These are phyloP conservation scores for Cerceris ruficornis DNA, from an alignment of 2,888 invertebrate genomes.

Conservation along the genomic window DNA sequence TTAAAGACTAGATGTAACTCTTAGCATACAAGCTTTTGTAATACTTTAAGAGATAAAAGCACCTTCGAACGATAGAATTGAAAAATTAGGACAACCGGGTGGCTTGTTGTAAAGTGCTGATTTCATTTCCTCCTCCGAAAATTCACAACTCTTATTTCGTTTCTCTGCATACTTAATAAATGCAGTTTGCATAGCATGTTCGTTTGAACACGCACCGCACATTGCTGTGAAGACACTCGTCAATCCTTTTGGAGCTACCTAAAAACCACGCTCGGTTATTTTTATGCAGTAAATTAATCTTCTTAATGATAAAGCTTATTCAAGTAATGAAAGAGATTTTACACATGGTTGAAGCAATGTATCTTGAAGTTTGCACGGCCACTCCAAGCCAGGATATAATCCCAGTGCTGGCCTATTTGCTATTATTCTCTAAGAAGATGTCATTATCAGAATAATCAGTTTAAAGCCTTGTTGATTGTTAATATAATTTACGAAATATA, in stretches of 20 bases:
- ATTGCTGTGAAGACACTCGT: constrained; percentile 39
- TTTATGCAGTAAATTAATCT: too few relatives aligned
- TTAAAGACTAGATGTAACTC: constrained; percentile 5
- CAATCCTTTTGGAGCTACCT: constrained; percentile 52
- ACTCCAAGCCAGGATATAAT: constrained; percentile 43
- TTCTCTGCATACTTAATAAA: constrained; percentile 46
- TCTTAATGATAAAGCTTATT: too few relatives aligned
- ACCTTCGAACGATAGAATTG: constrained; percentile 50
- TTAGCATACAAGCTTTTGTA: neutral
- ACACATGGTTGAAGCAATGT: constrained; percentile 52
- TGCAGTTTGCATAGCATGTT: constrained; percentile 48
- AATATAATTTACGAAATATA: neutral
- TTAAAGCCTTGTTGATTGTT: neutral
- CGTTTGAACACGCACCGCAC: constrained; percentile 40
- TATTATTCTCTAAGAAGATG: constrained; percentile 39
- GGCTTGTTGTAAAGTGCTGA: constrained; percentile 35
- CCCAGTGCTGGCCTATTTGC: constrained; percentile 52
- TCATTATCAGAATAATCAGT: neutral
- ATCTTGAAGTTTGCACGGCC: constrained; percentile 46
- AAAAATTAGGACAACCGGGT: constrained; percentile 48
- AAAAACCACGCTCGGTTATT: too few relatives aligned
- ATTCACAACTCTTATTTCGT: constrained; percentile 16
- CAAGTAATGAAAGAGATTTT: constrained; percentile 15
- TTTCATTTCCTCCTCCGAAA: constrained; percentile 36
- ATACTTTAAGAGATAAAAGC: neutral